These are phyloP conservation scores for Antechinus flavipes DNA, from an alignment of 2,113 vertebrate genomes.

Conservation along the genomic window DNA sequence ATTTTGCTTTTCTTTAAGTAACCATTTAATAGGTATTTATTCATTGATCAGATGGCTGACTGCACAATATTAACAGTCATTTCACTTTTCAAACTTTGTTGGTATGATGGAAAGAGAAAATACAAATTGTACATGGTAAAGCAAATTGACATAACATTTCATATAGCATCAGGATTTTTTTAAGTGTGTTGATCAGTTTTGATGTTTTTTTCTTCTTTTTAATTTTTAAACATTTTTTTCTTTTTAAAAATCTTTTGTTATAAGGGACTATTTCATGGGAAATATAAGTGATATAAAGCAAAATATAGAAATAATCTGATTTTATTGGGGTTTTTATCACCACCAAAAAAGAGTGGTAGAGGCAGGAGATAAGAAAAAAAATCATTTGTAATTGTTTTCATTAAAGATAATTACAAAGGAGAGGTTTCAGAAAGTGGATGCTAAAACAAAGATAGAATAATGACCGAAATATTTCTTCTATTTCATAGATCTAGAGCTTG, in stretches of 20 bases:
- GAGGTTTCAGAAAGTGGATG: not conserved
- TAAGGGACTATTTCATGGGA: not conserved
- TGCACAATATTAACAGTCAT: not conserved
- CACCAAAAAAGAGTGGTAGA: not conserved
- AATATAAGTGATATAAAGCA: not conserved
- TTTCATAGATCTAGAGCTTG: not conserved
- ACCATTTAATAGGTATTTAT: not conserved
- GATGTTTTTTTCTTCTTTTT: not conserved
- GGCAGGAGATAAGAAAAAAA: not conserved
- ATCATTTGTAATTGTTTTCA: not conserved
- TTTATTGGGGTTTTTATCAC: not conserved
- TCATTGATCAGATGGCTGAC: not conserved
- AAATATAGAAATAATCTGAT: not conserved
- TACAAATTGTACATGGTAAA: not conserved
- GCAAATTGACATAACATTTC: not conserved
- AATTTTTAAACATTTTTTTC: not conserved
- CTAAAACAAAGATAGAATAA: not conserved
- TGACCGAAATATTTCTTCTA: not conserved
- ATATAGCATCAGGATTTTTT: not conserved
- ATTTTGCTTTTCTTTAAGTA: not conserved
- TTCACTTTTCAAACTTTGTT: not conserved
- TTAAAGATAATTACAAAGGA: not conserved
- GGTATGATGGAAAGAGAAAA: not conserved
- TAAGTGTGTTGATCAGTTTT: not conserved
- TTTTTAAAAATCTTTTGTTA: not conserved